phyloP scores from a whole-genome alignment of 2,113 vertebrate species.

The Elachura formosa region DNA sequence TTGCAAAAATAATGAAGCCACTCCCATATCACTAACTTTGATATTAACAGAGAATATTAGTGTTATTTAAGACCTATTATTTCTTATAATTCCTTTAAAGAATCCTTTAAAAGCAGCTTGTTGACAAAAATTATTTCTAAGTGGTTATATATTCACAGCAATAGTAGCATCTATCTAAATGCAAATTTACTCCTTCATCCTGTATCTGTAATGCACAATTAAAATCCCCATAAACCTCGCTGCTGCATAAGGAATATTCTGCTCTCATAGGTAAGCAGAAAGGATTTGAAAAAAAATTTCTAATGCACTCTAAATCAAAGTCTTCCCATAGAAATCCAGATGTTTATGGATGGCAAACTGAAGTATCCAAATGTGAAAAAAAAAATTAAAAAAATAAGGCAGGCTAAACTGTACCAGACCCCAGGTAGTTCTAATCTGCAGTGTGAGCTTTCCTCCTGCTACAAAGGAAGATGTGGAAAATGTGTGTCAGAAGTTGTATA shows the following conservation, averaged over 20 bases:
- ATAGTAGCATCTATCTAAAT: not conserved
- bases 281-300: not conserved
- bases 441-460: not conserved
- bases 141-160: not conserved
- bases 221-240: not conserved
- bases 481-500: not conserved
- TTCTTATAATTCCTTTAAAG: not conserved
- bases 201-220: not conserved
- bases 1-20: not conserved
- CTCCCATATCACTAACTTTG: not conserved
- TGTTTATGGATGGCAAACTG: not conserved
- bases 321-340: not conserved
- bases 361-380: not conserved
- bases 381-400: not conserved
- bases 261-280: not conserved
- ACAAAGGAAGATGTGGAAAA: not conserved
- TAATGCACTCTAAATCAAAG: not conserved
- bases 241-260: not conserved
- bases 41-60: not conserved
- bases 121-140: not conserved
- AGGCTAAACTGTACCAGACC: not conserved
- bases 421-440: not conserved
- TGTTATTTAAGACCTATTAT: not conserved
- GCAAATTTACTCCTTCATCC: constrained; percentile 4
- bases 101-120: not conserved